A percentile compares a stretch with the other conserved stretches of the same genome.
These are phyloP conservation scores for Clamator glandarius DNA, from an alignment of 2,797 vertebrate genomes.

Conservation along the genomic window DNA sequence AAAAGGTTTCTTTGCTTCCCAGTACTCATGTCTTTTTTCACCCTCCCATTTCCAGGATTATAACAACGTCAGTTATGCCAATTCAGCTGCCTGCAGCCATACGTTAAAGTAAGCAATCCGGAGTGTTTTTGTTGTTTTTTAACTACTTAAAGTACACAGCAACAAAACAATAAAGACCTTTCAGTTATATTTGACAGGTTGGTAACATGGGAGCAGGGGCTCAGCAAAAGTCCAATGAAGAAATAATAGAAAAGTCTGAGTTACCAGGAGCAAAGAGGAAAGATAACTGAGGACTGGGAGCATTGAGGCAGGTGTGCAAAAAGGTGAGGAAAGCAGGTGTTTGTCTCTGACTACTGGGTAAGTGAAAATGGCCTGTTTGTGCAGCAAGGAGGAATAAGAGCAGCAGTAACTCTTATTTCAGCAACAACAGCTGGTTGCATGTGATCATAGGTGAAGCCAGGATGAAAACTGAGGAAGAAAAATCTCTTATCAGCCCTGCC, in stretches of 20 bases:
- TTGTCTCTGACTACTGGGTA: not conserved
- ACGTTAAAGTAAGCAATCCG: not conserved
- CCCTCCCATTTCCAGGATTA: not conserved
- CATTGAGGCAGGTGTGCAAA: not conserved
- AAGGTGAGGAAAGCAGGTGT: not conserved
- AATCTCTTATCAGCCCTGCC: not conserved
- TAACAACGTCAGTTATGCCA: not conserved
- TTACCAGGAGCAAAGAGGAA: not conserved
- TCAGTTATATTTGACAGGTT: not conserved
- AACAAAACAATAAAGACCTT: not conserved
- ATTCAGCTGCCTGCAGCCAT: conserved; percentile 13
- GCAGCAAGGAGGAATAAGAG: not conserved
- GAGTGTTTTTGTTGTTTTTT: not conserved
- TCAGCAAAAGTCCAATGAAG: not conserved
- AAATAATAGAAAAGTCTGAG: not conserved
- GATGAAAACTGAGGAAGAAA: not conserved
- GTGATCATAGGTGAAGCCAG: not conserved
- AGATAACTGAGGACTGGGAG: not conserved
- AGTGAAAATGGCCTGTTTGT: not conserved
- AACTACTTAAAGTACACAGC: not conserved
- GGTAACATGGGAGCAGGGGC: not conserved
- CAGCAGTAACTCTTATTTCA: not conserved
- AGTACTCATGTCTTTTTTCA: not conserved
- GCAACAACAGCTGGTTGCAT: not conserved
- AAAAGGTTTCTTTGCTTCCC: conserved; percentile 32